Base-by-base conservation (phyloP, 2,113 vertebrate species). In the Carassius carassius region DNA sequence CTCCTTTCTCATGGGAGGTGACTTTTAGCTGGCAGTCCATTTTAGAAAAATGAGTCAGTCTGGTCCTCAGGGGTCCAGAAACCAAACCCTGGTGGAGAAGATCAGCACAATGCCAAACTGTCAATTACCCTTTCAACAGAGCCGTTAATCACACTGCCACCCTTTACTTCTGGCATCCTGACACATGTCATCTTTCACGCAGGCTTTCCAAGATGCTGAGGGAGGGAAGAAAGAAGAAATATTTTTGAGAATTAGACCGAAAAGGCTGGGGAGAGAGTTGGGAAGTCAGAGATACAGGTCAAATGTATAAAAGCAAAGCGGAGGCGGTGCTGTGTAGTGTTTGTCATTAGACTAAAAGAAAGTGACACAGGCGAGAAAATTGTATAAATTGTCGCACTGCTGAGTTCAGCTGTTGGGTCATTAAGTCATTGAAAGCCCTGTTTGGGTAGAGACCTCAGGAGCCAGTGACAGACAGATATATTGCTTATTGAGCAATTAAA, bases 171-270 rank as follows among this genome's bases (percentile, higher is more conserved):
- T 95, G 97, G 98, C 97, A 97, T 95, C 92, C 96, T 98, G 98
- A 98, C 97, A 96, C 91, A 95, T 98, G 98, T 98, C 98, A 99
- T 99, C 98, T 98, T 98, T 99, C 98, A 99, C 95, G 92, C 91
- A 85, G 95, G 96, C 94, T 95, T 96, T 94, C 94, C 92, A 96
- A 91, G 96, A 96, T 95, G 92, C 94, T 60, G 86, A 92, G 91
- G 89, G 88, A 87, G 84, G 83, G 78, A 65, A 86, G 80, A 60
- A 86, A 78, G 70, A 49, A 78, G 80, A 82, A 78, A 69, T 77
- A 67, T 82, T 72, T 76, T 77, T 78, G 62, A 17, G 56, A 76
- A 72, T n/a, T 35, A 49, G 78, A 72, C 84, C 12, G 70, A 86
- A 91, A 87, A 90, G 85, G 89, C 90, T 67, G 73, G 19, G 56